Base-by-base conservation (phyloP, 2,113 vertebrate genomes). In the Odocoileus hemionus region DNA sequence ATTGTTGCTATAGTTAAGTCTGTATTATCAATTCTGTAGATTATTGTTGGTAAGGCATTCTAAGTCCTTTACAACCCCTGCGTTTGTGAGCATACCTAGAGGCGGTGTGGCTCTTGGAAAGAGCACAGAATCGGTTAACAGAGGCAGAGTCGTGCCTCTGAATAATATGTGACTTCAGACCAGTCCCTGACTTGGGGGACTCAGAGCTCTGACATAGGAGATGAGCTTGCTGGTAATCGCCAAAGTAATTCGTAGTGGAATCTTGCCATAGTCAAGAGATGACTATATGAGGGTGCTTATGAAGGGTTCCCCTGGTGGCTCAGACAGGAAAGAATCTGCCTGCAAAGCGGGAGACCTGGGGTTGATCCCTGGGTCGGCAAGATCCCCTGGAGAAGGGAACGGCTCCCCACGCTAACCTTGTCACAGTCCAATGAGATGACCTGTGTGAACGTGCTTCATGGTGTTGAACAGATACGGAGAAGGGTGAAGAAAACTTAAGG, bases 91-190 rank as follows among this genome's bases (percentile, higher is more conserved):
- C 19, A 11, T 6, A 4, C 55, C 26, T 26, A 7, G 26, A 82
- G 50, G 7, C 26, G 13, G 15, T 7, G 0, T 21, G 13, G 19
- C 25, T 7, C 33, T 2, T 4, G n/a, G 60, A 47, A 52, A 26
- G 79, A 50, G 14, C 36, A 0, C 28, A 15, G 1, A 25, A 26
- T 60, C 52, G 15, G 64, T 30, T n/a, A 6, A 45, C 13, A 26
- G 50, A 33, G 55, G 8, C 26, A 15, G 36, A 33, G 30, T 47
- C n/a, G 8, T 15, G 21, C 39, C n/a, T 10, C 52, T 39, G 61
- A 15, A 4, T 0, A 2, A 9, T 0, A 12, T 45, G 54, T 57
- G 52, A 74, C 64, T 58, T 54, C 10, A 21, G 67, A 60, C 54
- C 61, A 25, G 83, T n/a, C 55, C 11, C 45, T 8, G 50, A 39